Percentiles rank a stretch among this genome's conserved stretches.
These are phyloP conservation scores for Procavia capensis DNA, from an alignment of 2,113 vertebrate species.

Conservation along the genomic window DNA sequence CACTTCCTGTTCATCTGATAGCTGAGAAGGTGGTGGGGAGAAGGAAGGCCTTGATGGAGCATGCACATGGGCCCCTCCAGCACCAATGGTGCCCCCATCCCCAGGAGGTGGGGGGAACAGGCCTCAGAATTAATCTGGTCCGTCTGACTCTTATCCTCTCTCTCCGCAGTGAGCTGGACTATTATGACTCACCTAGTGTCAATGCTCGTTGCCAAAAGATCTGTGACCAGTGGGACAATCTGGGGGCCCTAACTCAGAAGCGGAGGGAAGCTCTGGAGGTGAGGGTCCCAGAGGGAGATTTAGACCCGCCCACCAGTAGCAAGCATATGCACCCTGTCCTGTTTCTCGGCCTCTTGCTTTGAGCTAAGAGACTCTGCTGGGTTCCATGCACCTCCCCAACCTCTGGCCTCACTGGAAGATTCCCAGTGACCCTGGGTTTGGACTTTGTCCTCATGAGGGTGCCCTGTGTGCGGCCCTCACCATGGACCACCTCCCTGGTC, in stretches of 20 bases:
- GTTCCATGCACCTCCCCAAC: background rate
- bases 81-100: background rate
- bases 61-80: background rate
- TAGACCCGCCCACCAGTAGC: background rate
- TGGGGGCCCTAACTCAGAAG: conserved; percentile 96
- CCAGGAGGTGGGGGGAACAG: background rate
- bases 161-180: conserved; percentile 95
- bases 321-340: background rate
- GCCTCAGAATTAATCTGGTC: background rate
- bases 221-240: conserved; percentile 98
- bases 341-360: background rate
- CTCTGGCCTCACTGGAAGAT: background rate
- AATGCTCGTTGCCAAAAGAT: conserved; percentile 98
- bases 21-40: background rate
- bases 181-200: conserved; percentile 98
- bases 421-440: background rate
- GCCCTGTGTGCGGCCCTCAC: background rate
- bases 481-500: background rate
- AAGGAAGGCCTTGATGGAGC: background rate
- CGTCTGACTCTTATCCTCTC: conserved; percentile 25
- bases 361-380: background rate
- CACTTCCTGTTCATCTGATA: background rate
- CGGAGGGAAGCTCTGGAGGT: conserved; percentile 98
- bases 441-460: background rate
- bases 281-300: conserved; percentile 52